A percentile compares a stretch with the other conserved stretches of the same genome.
Conservation (phyloP, 2,888 invertebrate species). For the Nematopogon swammerdamellus region DNA sequence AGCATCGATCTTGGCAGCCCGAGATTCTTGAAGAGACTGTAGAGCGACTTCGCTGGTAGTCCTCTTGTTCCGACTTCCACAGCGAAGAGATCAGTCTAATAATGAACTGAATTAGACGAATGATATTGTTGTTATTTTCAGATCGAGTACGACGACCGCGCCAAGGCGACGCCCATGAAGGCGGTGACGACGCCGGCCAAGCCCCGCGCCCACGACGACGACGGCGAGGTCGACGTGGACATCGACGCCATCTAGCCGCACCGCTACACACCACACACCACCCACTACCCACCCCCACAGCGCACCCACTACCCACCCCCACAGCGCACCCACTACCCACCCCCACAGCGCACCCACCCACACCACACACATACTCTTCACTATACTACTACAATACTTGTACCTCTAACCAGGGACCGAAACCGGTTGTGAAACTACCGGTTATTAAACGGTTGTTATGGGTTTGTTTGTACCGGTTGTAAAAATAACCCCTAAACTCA, state of each 20-base stretch:
- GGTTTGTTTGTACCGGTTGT: no score
- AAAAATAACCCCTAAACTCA: no score
- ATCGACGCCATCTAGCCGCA: conserved; percentile 90
- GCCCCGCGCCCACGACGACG: conserved; percentile 50
- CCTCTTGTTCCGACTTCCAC: no score
- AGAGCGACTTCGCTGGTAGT: no score
- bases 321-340: background rate
- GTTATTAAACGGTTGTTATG: no score
- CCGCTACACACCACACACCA: conserved; percentile 1
- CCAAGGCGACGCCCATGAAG: conserved; percentile 71
- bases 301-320: conserved; percentile 1
- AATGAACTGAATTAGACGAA: no score
- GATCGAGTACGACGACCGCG: conserved; percentile 90
- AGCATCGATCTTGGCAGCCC: no score
- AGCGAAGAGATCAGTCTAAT: no score
- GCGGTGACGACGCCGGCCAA: conserved; percentile 46
- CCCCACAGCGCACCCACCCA: background rate
- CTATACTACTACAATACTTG: background rate
- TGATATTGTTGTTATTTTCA: conserved; percentile 21
- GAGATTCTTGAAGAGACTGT: no score
- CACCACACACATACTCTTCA: background rate
- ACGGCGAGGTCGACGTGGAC: conserved; percentile 81
- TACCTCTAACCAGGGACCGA: no score
- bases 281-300: conserved; percentile 1
- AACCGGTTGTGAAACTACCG: no score